Percentiles rank a stretch among this genome's conserved stretches.
phyloP scores from a whole-genome alignment of 2,113 vertebrate genomes.

The Aspiorhynchus laticeps region DNA sequence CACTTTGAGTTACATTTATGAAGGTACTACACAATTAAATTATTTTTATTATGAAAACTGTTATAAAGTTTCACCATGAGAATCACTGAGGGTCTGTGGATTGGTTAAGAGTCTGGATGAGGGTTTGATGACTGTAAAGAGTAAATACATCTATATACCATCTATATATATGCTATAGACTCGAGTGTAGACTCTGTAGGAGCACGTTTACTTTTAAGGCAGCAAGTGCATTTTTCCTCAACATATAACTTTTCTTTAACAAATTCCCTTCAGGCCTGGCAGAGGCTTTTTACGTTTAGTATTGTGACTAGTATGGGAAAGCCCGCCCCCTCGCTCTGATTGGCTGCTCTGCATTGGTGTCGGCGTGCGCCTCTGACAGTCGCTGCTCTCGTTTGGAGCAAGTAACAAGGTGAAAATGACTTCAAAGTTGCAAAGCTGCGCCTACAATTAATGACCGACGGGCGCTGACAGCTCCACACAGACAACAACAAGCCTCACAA shows the following conservation, averaged over 20 bases:
- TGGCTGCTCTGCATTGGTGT: slow-evolving; percentile 70
- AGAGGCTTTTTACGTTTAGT: not conserved
- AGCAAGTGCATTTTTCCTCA: not conserved
- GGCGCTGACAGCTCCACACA: not conserved
- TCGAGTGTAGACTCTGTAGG: too few relatives aligned
- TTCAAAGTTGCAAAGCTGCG: slow-evolving; percentile 72
- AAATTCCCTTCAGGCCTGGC: not conserved
- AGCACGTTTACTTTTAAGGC: not conserved
- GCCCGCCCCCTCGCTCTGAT: slow-evolving; percentile 66
- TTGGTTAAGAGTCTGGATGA: too few relatives aligned
- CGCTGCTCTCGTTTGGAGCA: slow-evolving; percentile 39
- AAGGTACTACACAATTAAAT: not conserved
- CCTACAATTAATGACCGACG: not conserved
- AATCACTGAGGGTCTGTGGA: not conserved
- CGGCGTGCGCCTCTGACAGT: slow-evolving; percentile 47
- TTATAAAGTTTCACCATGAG: not conserved
- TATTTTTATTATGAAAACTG: not conserved
- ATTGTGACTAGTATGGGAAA: slow-evolving; percentile 30
- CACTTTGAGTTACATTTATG: not conserved
- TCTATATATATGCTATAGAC: not conserved
- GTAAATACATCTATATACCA: too few relatives aligned
- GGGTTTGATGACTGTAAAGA: too few relatives aligned
- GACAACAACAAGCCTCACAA: not conserved
- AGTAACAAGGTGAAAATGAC: slow-evolving; percentile 69
- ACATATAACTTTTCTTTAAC: not conserved